A percentile compares a stretch with the other conserved stretches of the same genome.
These are phyloP conservation scores for Circaetus cinerascens DNA, from an alignment of 2,113 vertebrate genomes.

Conservation along the genomic window DNA sequence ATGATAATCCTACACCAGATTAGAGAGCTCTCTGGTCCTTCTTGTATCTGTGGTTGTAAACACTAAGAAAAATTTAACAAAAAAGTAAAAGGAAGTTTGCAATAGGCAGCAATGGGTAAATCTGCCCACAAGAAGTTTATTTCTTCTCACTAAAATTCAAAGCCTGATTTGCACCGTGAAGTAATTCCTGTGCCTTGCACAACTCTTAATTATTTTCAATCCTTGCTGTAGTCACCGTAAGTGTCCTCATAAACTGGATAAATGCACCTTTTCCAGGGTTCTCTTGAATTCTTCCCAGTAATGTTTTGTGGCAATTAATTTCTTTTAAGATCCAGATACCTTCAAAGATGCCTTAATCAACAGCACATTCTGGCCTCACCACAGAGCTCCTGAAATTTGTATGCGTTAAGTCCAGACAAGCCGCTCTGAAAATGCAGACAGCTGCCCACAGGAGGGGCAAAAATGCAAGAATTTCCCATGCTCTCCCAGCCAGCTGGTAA, in stretches of 20 bases:
- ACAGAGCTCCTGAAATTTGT: not conserved
- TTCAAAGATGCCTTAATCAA: not conserved
- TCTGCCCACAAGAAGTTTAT: not conserved
- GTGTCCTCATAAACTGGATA: not conserved
- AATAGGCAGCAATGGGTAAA: not conserved
- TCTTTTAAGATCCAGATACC: not conserved
- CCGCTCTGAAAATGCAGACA: not conserved
- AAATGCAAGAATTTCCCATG: not conserved
- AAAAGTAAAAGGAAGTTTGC: not conserved
- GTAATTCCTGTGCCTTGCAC: not conserved
- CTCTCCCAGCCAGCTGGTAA: not conserved
- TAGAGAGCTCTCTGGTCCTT: not conserved
- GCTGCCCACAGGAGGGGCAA: not conserved
- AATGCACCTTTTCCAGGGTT: not conserved
- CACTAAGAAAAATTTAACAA: not conserved
- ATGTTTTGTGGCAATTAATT: not conserved
- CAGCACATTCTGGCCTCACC: not conserved
- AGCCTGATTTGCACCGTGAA: not conserved
- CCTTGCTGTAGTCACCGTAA: not conserved
- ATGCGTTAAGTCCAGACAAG: fast-evolving
- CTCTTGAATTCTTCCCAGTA: not conserved
- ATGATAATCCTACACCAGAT: not conserved
- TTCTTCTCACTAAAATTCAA: not conserved
- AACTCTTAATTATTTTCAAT: not conserved
- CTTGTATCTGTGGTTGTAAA: not conserved